Evolutionary conservation across 2,888 invertebrate species (phyloP), one percentile per base, ranked within the genome.

Genomic region (Drosophila engyochracea): DNA sequence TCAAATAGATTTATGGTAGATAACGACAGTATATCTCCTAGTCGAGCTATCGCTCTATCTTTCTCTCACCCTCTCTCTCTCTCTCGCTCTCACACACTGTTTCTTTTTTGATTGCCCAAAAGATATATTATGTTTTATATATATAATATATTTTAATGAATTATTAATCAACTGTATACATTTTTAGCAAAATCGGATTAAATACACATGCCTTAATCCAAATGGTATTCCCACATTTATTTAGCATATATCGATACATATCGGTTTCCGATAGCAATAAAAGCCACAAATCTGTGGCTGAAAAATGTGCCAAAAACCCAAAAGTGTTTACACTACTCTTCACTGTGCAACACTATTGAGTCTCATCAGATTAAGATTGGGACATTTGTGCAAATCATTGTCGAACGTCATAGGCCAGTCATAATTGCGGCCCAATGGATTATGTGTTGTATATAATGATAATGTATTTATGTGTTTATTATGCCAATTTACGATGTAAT

Each of bases 361-460:
- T 59, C 37, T 57, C 3, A 14, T 14, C 30, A 47, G 70, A 70
- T 70, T 59, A 47, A 30, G 59, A 53, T 44, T 70, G n/a, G 16
- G 28, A 14, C 12, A 28, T 35, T 69, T 67, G 9, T 52, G 69
- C 70, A 6, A 41, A 37, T 58, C 70, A 70, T 59, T 35, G 44
- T 19, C 57, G 14, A 33, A 31, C 63, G 63, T 63, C 63, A 35
- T 33, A 19, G 16, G 4, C 12, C 12, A 16, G 19, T 22, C 33
- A 30, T 37, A 52, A 16, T 25, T 61, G n/a, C n/a, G 49, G n/a
- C n/a, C 28, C 10, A 55, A 35, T 44, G 22, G 16, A 53, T 57
- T 57, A 41, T 30, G 1, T 22, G 6, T 31, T 35, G 14, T 44
- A 53, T 44, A 66, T 7, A 14, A 7, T 47, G 37, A 9, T 16